These are phyloP conservation scores for Hydrolagus affinis DNA, from an alignment of 2,113 vertebrate genomes.

Conservation along the genomic window DNA sequence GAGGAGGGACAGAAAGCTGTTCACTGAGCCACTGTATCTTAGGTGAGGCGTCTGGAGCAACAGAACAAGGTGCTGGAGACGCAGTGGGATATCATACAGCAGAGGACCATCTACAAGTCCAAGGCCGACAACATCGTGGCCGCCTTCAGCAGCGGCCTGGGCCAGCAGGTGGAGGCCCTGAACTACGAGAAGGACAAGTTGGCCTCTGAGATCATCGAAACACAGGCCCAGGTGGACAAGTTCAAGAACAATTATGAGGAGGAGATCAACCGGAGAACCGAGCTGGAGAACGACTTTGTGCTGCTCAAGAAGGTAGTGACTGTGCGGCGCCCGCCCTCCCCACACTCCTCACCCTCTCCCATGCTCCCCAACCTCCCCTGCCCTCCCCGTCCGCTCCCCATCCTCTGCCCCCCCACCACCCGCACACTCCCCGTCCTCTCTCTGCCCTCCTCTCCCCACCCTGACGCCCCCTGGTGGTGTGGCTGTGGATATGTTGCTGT, in stretches of 20 bases:
- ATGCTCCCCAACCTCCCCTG: neutral
- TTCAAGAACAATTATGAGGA: conserved; percentile 53
- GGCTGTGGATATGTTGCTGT: too few species aligned
- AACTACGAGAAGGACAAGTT: conserved; percentile 49
- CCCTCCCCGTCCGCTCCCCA: neutral
- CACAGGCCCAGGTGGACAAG: conserved; percentile 45
- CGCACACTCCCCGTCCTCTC: neutral
- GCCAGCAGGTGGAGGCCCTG: conserved; percentile 48
- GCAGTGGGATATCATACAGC: conserved; percentile 52
- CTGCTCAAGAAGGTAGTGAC: conserved; percentile 54
- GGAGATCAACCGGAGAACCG: conserved; percentile 43
- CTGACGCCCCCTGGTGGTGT: too few species aligned
- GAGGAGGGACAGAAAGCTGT: too few species aligned
- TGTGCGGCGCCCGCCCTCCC: neutral
- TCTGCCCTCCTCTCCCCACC: neutral
- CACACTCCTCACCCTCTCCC: neutral
- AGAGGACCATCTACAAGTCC: conserved; percentile 49
- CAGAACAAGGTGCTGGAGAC: conserved; percentile 55
- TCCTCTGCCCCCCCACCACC: neutral
- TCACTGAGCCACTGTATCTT: too few species aligned
- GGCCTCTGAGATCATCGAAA: conserved; percentile 42
- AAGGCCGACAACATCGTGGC: conserved; percentile 48
- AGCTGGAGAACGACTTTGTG: conserved; percentile 58
- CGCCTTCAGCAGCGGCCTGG: conserved; percentile 45
- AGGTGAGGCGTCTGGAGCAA: conserved; percentile 45